phyloP scores from a whole-genome alignment of 2,797 vertebrate species.

The Myioborus melanocephalus region DNA sequence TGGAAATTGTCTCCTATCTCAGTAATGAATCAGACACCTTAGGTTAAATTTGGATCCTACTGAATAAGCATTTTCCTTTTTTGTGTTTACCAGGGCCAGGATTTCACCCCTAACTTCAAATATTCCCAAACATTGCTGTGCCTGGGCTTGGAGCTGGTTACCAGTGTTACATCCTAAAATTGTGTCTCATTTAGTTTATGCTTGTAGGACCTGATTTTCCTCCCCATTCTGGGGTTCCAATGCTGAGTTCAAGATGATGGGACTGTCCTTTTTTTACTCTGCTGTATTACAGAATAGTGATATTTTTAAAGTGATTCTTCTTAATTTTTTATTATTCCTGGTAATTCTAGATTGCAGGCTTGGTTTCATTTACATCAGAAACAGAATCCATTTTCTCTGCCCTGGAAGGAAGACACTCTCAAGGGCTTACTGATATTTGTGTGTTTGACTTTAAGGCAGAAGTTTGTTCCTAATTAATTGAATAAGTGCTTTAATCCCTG shows the following conservation, averaged over 20 bases:
- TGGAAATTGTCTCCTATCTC: conserved; percentile 52
- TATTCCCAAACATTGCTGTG: neutral
- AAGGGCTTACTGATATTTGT: conserved; percentile 67
- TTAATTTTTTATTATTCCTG: neutral
- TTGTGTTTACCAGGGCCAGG: conserved; percentile 28
- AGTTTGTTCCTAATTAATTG: conserved; percentile 80
- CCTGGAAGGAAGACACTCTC: conserved; percentile 53
- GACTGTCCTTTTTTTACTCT: neutral
- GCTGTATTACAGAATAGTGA: neutral
- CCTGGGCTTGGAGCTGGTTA: neutral
- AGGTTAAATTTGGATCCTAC: conserved; percentile 28
- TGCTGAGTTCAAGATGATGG: neutral
- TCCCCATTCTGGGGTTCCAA: neutral
- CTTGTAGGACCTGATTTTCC: neutral
- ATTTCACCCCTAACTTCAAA: conserved; percentile 21
- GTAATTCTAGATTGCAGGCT: neutral
- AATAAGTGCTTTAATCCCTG: conserved; percentile 78
- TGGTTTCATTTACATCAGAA: conserved; percentile 46
- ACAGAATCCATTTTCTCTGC: conserved; percentile 17
- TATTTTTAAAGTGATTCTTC: neutral
- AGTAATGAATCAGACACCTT: conserved; percentile 50
- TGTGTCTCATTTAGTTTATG: neutral
- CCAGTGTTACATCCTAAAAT: neutral
- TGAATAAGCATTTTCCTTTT: conserved; percentile 41
- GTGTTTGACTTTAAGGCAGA: conserved; percentile 68